Evolutionary conservation across 2,797 vertebrate species (phyloP).

Genomic region (Hemibagrus guttatus): DNA sequence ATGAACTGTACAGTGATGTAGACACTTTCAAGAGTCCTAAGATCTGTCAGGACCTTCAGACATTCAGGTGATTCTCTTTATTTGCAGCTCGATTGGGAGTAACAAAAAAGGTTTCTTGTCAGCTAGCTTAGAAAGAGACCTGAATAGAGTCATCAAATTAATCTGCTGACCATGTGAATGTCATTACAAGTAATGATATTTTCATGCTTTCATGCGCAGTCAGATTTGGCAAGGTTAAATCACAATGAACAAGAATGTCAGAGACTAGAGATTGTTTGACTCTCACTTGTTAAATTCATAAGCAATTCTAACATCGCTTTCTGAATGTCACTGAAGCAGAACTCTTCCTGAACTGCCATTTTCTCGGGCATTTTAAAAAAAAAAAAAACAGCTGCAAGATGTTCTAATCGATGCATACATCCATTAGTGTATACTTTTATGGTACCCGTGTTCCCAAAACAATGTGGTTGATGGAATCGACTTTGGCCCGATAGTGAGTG

Average conservation of each 20-base stretch:
- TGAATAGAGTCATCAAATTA: conserved; percentile 73
- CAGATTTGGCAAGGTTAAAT: background rate
- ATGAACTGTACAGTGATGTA: background rate
- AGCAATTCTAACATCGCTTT: background rate
- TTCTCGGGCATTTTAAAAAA: background rate
- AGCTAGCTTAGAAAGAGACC: conserved; percentile 65
- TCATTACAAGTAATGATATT: conserved; percentile 77
- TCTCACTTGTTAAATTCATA: background rate
- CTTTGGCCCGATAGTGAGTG: background rate
- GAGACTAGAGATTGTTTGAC: background rate
- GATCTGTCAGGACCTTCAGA: background rate
- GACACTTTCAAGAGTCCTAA: background rate
- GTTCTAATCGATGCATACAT: background rate
- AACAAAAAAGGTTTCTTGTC: conserved; percentile 50
- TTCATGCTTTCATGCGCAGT: conserved; percentile 65
- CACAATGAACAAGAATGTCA: background rate
- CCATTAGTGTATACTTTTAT: background rate
- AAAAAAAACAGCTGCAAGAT: background rate
- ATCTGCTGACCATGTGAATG: conserved; percentile 71
- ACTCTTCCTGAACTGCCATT: background rate
- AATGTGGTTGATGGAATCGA: background rate
- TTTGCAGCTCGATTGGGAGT: background rate
- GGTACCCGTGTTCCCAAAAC: background rate
- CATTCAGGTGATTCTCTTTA: background rate
- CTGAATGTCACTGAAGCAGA: background rate